These are phyloP conservation scores for Plecturocebus donacophilus DNA, from an alignment of 2,113 vertebrate species.

Conservation along the genomic window DNA sequence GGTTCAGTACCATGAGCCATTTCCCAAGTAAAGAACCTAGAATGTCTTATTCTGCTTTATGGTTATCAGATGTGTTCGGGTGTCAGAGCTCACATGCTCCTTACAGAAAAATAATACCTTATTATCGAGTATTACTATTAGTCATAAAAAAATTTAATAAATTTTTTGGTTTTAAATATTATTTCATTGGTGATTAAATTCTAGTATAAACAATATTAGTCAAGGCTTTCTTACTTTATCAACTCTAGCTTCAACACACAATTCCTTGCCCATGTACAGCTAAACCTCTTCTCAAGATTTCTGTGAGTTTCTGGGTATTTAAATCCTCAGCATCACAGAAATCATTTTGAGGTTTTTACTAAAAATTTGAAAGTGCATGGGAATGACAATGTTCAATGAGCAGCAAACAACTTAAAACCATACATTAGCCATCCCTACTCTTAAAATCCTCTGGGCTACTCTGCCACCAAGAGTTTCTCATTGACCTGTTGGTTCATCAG, in stretches of 20 bases:
- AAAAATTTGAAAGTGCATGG: not conserved
- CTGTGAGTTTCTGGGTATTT: constrained; percentile 23
- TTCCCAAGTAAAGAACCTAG: not conserved
- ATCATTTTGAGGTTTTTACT: not conserved
- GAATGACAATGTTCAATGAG: not conserved
- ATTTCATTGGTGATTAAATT: not conserved
- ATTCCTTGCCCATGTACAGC: not conserved
- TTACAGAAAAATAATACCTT: not conserved
- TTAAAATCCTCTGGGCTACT: not conserved
- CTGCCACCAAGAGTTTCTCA: not conserved
- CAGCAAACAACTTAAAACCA: not conserved
- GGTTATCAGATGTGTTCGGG: not conserved
- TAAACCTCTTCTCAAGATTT: not conserved
- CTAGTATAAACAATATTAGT: not conserved
- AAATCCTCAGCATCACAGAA: not conserved
- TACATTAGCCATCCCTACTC: not conserved
- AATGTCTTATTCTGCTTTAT: not conserved
- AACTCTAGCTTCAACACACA: not conserved
- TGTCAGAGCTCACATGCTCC: not conserved
- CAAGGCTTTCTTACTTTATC: not conserved
- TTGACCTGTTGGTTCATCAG: not conserved
- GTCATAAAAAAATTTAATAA: constrained; percentile 12
- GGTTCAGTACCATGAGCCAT: not conserved
- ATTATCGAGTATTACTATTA: not conserved
- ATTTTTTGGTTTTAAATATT: constrained; percentile 18